phyloP scores from a whole-genome alignment of 2,113 vertebrate genomes.

The Larimichthys crocea region DNA sequence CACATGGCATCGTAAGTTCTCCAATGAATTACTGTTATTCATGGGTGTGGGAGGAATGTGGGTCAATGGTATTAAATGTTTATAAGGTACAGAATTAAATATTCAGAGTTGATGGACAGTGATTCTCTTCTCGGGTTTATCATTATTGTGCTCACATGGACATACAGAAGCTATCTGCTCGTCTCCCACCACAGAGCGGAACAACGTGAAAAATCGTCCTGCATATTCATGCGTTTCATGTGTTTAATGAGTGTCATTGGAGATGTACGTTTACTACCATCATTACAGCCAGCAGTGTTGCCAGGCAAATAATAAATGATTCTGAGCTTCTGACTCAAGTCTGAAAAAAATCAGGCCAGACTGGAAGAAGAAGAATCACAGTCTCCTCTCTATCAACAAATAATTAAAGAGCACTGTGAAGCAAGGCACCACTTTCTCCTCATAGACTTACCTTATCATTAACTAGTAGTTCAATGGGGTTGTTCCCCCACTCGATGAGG shows the following conservation, averaged over 20 bases:
- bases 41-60: conserved; percentile 59
- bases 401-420: neutral
- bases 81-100: conserved; percentile 65
- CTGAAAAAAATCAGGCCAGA: conserved; percentile 26
- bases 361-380: neutral
- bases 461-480: conserved; percentile 96
- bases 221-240: conserved; percentile 14
- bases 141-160: conserved; percentile 26
- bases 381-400: neutral
- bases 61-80: conserved; percentile 77
- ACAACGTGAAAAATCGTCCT: neutral
- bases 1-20: conserved; percentile 25
- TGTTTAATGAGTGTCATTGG: conserved; percentile 27
- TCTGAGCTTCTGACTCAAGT: conserved; percentile 19
- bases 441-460: conserved; percentile 92
- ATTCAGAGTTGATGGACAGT: conserved; percentile 68
- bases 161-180: conserved; percentile 4
- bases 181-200: conserved; percentile 3
- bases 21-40: conserved; percentile 66
- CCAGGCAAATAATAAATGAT: conserved; percentile 27
- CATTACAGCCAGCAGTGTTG: conserved; percentile 16
- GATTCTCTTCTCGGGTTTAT: conserved; percentile 16
- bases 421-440: neutral
- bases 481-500: conserved; percentile 98
- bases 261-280: conserved; percentile 6